phyloP scores from a whole-genome alignment of 2,888 invertebrate species.

The Cactoblastis cactorum region DNA sequence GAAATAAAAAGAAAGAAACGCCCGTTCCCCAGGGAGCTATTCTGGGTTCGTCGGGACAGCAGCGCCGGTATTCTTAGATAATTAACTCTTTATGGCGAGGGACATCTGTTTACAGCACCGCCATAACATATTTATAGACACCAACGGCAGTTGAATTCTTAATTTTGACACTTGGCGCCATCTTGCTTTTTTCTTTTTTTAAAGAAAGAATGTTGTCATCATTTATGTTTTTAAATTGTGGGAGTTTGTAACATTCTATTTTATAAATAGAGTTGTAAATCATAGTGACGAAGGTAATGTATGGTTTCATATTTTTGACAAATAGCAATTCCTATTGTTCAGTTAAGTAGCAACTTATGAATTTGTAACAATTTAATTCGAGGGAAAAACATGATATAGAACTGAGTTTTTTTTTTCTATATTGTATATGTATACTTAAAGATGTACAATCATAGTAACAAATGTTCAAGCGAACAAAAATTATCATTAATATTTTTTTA shows the following conservation, averaged over 20 bases:
- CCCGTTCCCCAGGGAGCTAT: conserved; percentile 66
- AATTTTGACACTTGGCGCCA: conserved; percentile 22
- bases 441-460: too few relatives aligned
- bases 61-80: conserved; percentile 66
- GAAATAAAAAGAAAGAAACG: conserved; percentile 47
- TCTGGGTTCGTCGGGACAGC: conserved; percentile 35
- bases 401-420: too few relatives aligned
- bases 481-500: too few relatives aligned
- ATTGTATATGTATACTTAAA: too few relatives aligned
- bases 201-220: conserved; percentile 4
- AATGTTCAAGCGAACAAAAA: too few relatives aligned
- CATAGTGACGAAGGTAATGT: not conserved
- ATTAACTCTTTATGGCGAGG: conserved; percentile 71
- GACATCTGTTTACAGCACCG: conserved; percentile 66
- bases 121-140: conserved; percentile 38
- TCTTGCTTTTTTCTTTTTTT: conserved; percentile 15
- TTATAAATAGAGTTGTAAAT: not conserved
- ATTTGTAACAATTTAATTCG: too few relatives aligned
- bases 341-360: too few relatives aligned
- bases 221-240: conserved; percentile 4
- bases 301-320: not conserved
- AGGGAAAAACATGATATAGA: too few relatives aligned
- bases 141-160: conserved; percentile 27
- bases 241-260: not conserved
- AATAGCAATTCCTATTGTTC: too few relatives aligned